phyloP scores from a whole-genome alignment of 2,113 vertebrate genomes.

The Datnioides undecimradiatus region DNA sequence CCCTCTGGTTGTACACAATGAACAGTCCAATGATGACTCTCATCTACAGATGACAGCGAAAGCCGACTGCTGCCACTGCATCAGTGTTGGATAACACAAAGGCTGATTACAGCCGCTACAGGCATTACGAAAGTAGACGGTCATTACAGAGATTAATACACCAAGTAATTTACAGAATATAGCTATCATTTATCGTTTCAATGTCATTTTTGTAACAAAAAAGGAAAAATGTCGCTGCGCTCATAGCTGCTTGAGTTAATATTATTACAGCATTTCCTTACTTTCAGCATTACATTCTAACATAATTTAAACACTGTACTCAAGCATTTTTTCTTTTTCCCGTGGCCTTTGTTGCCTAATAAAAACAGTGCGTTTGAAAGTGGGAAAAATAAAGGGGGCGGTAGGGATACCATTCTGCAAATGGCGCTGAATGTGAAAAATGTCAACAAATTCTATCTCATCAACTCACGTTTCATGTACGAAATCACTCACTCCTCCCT shows the following conservation, averaged over 20 bases:
- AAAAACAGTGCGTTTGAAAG: neutral
- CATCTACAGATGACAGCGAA: neutral
- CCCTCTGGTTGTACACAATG: neutral
- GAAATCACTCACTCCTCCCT: constrained; percentile 35
- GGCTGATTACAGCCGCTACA: neutral
- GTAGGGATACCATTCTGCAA: constrained; percentile 79
- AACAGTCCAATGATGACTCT: neutral
- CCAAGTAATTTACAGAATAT: neutral
- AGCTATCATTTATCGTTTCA: neutral
- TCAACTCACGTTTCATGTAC: constrained; percentile 33
- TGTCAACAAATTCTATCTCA: constrained; percentile 74
- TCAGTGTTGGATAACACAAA: neutral
- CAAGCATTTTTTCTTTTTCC: neutral
- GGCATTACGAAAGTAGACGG: too few relatives aligned
- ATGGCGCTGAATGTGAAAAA: constrained; percentile 83
- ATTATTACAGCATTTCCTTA: neutral
- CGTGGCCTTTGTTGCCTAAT: neutral
- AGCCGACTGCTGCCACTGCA: neutral
- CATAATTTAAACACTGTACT: neutral
- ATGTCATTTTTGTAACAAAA: neutral
- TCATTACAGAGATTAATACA: neutral
- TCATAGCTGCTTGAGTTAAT: neutral
- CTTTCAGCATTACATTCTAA: neutral
- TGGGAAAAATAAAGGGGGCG: constrained; percentile 50
- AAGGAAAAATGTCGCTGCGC: neutral